phyloP scores from a whole-genome alignment of 1,140 invertebrate species.

The Oryzaephilus surinamensis region DNA sequence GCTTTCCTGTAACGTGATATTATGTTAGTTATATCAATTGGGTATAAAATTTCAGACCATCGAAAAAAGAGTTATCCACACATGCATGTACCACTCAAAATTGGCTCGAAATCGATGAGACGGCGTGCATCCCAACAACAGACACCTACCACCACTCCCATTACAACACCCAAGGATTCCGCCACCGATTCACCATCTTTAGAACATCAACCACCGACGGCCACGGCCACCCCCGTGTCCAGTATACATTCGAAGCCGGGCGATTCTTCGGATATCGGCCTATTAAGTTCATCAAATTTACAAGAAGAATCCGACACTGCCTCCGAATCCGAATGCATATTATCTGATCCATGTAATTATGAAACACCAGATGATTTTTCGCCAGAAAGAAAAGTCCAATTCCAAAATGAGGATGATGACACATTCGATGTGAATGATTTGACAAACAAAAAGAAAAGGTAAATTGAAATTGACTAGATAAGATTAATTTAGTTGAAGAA shows the following conservation, averaged over 20 bases:
- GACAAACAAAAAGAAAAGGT: conserved; percentile 23
- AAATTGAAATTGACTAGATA: no score
- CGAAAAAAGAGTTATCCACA: conserved; percentile 55
- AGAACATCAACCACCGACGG: conserved; percentile 3
- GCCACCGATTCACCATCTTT: conserved; percentile 15
- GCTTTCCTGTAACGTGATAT: no score
- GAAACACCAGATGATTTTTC: conserved; percentile 17
- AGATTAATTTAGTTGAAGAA: no score
- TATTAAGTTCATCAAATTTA: conserved; percentile 21
- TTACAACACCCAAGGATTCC: conserved; percentile 6
- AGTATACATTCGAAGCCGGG: conserved; percentile 5
- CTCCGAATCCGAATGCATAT: conserved; percentile 33
- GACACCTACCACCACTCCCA: conserved; percentile 10
- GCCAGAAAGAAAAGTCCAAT: conserved; percentile 35
- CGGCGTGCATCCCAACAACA: conserved; percentile 25
- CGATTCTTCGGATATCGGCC: conserved; percentile 26
- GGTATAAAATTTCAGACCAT: conserved; percentile 53
- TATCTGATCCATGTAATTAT: conserved; percentile 32
- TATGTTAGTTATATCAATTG: no score
- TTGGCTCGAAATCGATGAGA: conserved; percentile 35
- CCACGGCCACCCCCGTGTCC: conserved; percentile 29
- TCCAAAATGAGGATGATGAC: conserved; percentile 19
- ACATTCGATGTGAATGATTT: neutral
- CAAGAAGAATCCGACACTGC: conserved; percentile 23
- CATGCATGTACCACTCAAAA: conserved; percentile 51